phyloP scores from a whole-genome alignment of 2,113 vertebrate species.

The Miniopterus natalensis region DNA sequence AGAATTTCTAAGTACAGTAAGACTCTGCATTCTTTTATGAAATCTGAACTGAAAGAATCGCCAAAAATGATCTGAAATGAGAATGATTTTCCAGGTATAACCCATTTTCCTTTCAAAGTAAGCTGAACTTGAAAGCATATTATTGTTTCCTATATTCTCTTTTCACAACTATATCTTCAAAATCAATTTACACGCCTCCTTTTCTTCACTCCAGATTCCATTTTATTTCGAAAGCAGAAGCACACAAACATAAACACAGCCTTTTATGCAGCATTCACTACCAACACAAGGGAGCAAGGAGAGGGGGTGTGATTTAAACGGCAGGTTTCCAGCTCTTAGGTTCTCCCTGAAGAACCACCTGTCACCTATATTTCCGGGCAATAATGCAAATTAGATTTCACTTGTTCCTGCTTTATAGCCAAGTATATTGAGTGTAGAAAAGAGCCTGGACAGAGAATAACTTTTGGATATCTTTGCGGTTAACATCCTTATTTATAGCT shows the following conservation, averaged over 20 bases:
- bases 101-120: conserved; percentile 35
- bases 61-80: conserved; percentile 46
- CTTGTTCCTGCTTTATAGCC: conserved; percentile 29
- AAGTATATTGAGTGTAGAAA: conserved; percentile 17
- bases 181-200: conserved; percentile 39
- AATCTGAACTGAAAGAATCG: conserved; percentile 9
- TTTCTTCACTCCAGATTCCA: neutral
- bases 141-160: neutral
- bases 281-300: no score
- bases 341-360: neutral
- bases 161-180: neutral
- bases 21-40: conserved; percentile 38
- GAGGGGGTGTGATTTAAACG: neutral
- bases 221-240: neutral
- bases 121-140: neutral
- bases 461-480: neutral
- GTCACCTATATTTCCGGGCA: neutral
- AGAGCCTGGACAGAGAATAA: neutral
- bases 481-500: conserved; percentile 40
- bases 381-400: neutral
- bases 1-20: neutral
- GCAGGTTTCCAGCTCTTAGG: neutral
- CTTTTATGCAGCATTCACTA: neutral
- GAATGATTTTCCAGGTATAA: neutral
- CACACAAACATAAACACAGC: neutral